phyloP scores from a whole-genome alignment of 1,140 invertebrate genomes.

The Brachionus sp. region DNA sequence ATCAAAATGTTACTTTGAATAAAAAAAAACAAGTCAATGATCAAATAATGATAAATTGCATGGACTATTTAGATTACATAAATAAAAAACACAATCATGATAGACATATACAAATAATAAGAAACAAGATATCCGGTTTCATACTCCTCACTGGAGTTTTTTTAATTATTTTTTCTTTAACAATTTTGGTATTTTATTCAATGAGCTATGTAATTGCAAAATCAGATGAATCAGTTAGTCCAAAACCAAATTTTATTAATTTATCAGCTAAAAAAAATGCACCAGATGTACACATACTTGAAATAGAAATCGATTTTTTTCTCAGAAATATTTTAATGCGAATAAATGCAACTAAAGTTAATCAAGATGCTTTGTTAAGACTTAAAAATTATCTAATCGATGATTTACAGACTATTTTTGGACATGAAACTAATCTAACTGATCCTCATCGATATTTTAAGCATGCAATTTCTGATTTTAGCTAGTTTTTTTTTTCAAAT shows the following conservation, averaged over 20 bases:
- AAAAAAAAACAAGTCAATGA: constrained; percentile 16
- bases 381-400: neutral
- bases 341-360: neutral
- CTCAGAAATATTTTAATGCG: neutral
- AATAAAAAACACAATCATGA: constrained; percentile 28
- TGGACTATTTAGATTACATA: constrained; percentile 35
- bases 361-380: neutral
- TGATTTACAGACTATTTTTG: neutral
- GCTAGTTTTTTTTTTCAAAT: neutral
- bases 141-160: neutral
- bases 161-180: neutral
- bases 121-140: constrained; percentile 25
- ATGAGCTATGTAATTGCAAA: neutral
- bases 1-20: neutral
- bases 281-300: neutral
- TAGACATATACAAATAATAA: neutral
- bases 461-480: constrained; percentile 9
- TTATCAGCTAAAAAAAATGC: neutral
- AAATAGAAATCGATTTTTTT: constrained; percentile 19
- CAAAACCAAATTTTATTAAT: neutral
- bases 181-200: neutral
- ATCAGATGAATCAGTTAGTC: neutral
- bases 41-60: constrained; percentile 33
- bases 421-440: neutral
- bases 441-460: neutral